A percentile compares a stretch with the other conserved stretches of the same genome.
phyloP scores from a whole-genome alignment of 2,888 invertebrate species.

The Tiliacea citrago region DNA sequence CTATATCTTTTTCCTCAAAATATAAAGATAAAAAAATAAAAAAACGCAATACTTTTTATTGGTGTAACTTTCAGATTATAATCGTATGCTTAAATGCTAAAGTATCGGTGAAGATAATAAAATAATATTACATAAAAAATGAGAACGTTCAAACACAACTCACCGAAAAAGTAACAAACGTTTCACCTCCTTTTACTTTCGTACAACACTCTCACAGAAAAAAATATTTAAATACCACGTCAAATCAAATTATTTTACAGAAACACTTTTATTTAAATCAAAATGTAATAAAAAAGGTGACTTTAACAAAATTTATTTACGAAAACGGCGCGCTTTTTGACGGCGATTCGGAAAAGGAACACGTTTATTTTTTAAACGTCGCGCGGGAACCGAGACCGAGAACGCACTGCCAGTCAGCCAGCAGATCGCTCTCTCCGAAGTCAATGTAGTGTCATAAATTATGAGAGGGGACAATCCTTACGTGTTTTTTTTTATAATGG shows the following conservation, averaged over 20 bases:
- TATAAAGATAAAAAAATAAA: not conserved
- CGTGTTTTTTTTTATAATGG: slow-evolving; percentile 15
- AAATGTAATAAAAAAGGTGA: slow-evolving; percentile 41
- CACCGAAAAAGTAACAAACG: slow-evolving; percentile 79
- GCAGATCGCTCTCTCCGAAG: slow-evolving; percentile 84
- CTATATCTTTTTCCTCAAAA: not conserved
- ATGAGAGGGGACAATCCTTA: slow-evolving; percentile 72
- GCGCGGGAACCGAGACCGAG: slow-evolving; percentile 71
- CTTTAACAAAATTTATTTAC: slow-evolving; percentile 50
- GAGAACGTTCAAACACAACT: slow-evolving; percentile 74
- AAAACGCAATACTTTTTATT: not conserved
- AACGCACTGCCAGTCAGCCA: slow-evolving; percentile 78
- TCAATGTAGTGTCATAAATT: slow-evolving; percentile 72
- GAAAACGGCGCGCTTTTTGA: slow-evolving; percentile 76
- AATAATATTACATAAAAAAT: slow-evolving; percentile 61
- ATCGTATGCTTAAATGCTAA: slow-evolving; percentile 3
- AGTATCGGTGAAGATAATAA: slow-evolving; percentile 37
- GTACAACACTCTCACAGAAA: slow-evolving; percentile 72
- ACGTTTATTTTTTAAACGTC: slow-evolving; percentile 73
- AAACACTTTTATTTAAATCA: slow-evolving; percentile 49
- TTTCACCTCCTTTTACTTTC: slow-evolving; percentile 87
- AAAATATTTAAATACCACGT: slow-evolving; percentile 54
- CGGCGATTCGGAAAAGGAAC: slow-evolving; percentile 74
- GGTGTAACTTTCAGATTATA: slow-evolving; percentile 4
- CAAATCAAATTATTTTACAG: slow-evolving; percentile 46